Conservation (phyloP, 2,888 invertebrate genomes). For the Eristalis arbustorum region DNA sequence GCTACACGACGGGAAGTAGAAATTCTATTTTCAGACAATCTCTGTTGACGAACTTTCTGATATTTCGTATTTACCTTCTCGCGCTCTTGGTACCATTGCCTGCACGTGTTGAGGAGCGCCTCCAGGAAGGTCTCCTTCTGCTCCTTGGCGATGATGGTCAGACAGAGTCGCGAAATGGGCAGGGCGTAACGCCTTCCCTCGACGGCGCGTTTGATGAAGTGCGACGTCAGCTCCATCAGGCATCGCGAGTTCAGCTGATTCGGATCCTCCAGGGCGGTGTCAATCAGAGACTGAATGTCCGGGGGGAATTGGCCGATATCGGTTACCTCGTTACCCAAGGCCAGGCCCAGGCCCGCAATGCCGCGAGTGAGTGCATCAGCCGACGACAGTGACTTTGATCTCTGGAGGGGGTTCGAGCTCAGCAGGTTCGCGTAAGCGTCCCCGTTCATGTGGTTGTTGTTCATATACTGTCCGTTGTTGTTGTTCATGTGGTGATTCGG, state of each 20-base stretch:
- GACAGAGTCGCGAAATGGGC: constrained; percentile 91
- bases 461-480: constrained; percentile 59
- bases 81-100: constrained; percentile 93
- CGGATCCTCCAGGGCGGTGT: constrained; percentile 90
- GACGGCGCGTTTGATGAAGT: constrained; percentile 89
- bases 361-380: constrained; percentile 87
- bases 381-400: constrained; percentile 91
- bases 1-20: constrained; percentile 69
- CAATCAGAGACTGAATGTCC: constrained; percentile 87
- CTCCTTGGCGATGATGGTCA: constrained; percentile 93
- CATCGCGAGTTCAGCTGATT: constrained; percentile 87
- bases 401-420: constrained; percentile 82
- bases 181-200: constrained; percentile 89
- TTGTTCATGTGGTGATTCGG: constrained; percentile 71
- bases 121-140: constrained; percentile 93
- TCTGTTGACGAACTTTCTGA: not conserved
- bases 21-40: no score
- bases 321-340: constrained; percentile 86
- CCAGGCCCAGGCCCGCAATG: constrained; percentile 84
- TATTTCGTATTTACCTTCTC: constrained; percentile 82
- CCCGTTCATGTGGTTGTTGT: constrained; percentile 71
- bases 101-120: constrained; percentile 92
- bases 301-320: constrained; percentile 88
- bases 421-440: constrained; percentile 75
- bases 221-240: constrained; percentile 92